Base-by-base conservation (phyloP, 1,140 invertebrate genomes). In the Oreohelix idahoensis region DNA sequence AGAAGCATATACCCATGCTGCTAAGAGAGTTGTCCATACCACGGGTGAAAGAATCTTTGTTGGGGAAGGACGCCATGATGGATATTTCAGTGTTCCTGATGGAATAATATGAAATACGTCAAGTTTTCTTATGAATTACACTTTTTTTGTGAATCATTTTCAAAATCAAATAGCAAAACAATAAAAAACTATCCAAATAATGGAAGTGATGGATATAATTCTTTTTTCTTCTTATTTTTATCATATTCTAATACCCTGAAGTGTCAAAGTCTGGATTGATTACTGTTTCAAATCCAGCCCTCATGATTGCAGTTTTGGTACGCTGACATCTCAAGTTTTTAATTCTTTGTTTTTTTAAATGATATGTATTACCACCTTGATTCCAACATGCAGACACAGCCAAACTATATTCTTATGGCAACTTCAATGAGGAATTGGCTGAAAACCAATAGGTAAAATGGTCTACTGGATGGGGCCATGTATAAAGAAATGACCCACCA, bases 1-100 rank as follows among this genome's bases (percentile, higher is more conserved):
- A 0, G 96, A 97, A 32, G 96, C 96, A 91, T 96, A 97, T n/a
- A 20, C 97, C 97, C 94, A 97, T 97, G 38, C 95, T 93, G 75
- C 94, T 94, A 90, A 97, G 0, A 98, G 88, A 0, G 93, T 90
- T 0, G 96, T 96, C 97, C 97, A 97, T 4, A 96, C 94, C 0
- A 96, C 96, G 0, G 93, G 96, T n/a, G n/a, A n/a, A 91, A 97
- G 97, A 1, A 94, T 93, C 94, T n/a, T 95, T 96, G 84, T 96
- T 96, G 20, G 97, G 97, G n/a, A n/a, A 17, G 96, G 96, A 51
- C 94, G 95, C 95, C 95, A 97, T 26, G 92, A 89, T 0, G 97
- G 96, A 87, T 95, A 96, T 84, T 96, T 96, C 51, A 97, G n/a
- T n/a, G 89, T 35, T 93, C 91, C 94, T 78, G 32, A n/a, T 73